Base-by-base conservation (phyloP, 2,888 invertebrate genomes). In the Galerucella nymphaeae region DNA sequence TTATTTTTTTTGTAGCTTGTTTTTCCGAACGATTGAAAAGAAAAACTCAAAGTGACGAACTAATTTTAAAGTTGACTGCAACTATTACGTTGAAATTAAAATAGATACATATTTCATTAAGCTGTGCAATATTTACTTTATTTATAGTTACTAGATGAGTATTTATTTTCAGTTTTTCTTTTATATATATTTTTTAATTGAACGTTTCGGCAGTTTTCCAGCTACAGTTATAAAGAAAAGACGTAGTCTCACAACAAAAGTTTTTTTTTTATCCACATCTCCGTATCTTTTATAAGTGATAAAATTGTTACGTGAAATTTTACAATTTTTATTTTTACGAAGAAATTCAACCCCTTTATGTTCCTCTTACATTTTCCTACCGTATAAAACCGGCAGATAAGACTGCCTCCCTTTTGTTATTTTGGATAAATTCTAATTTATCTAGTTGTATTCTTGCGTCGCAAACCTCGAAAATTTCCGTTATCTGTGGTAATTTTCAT, bases 281-380 rank as follows among this genome's bases (percentile, higher is more conserved):
- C 9, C 23, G 2, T 14, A 16, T 14, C 84, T 89, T 63, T 63
- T 63, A 42, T 45, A 6, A 14, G 18, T 8, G 20, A 18, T 30
- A 23, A 18, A 14, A 48, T 48, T 53, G 9, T 53, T 10, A 16
- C 9, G n/a, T 16, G 30, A 11, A 30, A 16, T 23, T 18, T 61
- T 71, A 59, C 42, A 45, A 59, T 65, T 71, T 74, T 67, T 68
- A 48, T 41, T 59, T 61, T 42, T 18, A 30, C 53, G 20, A 48
- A 67, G 66, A 65, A 68, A 57, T 50, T 38, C 68, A 69, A 72
- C 69, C 73, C 73, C 63, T 73, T 70, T 42, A 50, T 48, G 18
- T 66, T 42, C 62, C 65, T 61, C 53, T 61, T 48, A 53, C 41
- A 48, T 50, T 53, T 50, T 61, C 14, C 48, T 53, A 23, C 57